phyloP scores from a whole-genome alignment of 92 coral and sea anemone genomes.

The Heliopora coerulea region DNA sequence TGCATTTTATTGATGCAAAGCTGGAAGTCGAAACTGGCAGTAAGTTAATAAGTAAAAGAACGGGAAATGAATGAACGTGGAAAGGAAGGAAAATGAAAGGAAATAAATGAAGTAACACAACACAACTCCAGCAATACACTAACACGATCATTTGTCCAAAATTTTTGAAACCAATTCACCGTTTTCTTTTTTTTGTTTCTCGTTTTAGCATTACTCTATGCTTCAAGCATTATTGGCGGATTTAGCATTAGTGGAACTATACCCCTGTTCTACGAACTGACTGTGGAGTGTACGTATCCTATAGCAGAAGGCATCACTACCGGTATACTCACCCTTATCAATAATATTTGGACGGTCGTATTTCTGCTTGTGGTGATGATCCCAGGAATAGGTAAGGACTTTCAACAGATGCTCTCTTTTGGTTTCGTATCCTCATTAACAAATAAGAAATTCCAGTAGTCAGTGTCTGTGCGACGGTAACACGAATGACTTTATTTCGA shows the following conservation, averaged over 20 bases:
- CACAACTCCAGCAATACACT: neutral
- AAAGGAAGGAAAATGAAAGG: too few relatives aligned
- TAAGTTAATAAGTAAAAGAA: too few relatives aligned
- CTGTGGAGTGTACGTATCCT: conserved; percentile 96
- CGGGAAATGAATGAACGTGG: too few relatives aligned
- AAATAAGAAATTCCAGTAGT: too few relatives aligned
- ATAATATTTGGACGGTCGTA: conserved; percentile 78
- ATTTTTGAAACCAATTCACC: neutral
- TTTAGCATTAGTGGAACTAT: conserved; percentile 97
- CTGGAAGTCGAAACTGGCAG: too few relatives aligned
- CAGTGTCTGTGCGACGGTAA: too few relatives aligned
- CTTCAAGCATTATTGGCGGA: conserved; percentile 93
- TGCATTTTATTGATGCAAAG: too few relatives aligned
- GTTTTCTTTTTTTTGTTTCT: neutral
- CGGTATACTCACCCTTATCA: conserved; percentile 80
- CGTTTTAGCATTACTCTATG: conserved; percentile 59
- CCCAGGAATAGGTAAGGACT: conserved; percentile 85
- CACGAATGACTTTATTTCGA: too few relatives aligned
- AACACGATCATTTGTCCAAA: neutral
- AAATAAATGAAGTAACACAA: too few relatives aligned
- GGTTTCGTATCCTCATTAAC: too few relatives aligned
- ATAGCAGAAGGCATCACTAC: conserved; percentile 95
- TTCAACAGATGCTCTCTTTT: neutral
- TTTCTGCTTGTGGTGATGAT: conserved; percentile 80
- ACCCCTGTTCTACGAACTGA: conserved; percentile 93